Evolutionary conservation across 2,113 vertebrate species (phyloP), one percentile per base, ranked within the genome.

Genomic region (Malurus elegans): DNA sequence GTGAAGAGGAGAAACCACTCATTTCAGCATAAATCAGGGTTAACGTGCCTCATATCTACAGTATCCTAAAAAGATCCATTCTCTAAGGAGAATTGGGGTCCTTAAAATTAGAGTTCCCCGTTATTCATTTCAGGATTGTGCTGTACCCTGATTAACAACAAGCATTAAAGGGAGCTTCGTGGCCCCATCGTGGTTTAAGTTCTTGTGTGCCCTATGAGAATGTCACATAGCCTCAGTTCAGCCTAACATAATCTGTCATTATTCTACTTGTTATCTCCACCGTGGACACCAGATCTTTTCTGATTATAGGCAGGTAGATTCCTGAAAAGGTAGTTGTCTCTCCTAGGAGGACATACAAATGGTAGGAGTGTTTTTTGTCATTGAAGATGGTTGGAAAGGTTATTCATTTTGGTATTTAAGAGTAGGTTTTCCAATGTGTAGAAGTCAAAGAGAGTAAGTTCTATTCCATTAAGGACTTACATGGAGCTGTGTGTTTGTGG

Each of bases 401-500:
- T 62, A 61, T n/a, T 75, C 1, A 10, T 65, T 65, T 70, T 58
- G 18, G n/a, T 45, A 24, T 51, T 74, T 61, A 74, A 60, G 17
- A 51, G 72, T 14, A 82, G 40, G 7, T 44, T 64, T 75, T 78
- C 65, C 31, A 58, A 38, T 36, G 50, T 61, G 69, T 38, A 70
- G 67, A 88, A 86, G 57, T 50, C 26, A 71, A 75, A 92, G 80
- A 62, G 45, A 91, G 76, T 50, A n/a, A 86, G 44, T 58, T 67
- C 28, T 56, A 32, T 84, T 97, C 88, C 76, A 60, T 79, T 79
- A 28, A 88, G 44, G 56, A 72, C 56, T 64, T 88, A n/a, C 50
- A 75, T 64, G 95, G 38, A 78, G 28, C 45, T 95, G 90, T 51
- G 31, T 84, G 66, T 94, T 44, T 70, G 74, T 96, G 95, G 75